A percentile compares a stretch with the other conserved stretches of the same genome.
These are phyloP conservation scores for Turnix velox DNA, from an alignment of 2,113 vertebrate genomes.

Conservation along the genomic window DNA sequence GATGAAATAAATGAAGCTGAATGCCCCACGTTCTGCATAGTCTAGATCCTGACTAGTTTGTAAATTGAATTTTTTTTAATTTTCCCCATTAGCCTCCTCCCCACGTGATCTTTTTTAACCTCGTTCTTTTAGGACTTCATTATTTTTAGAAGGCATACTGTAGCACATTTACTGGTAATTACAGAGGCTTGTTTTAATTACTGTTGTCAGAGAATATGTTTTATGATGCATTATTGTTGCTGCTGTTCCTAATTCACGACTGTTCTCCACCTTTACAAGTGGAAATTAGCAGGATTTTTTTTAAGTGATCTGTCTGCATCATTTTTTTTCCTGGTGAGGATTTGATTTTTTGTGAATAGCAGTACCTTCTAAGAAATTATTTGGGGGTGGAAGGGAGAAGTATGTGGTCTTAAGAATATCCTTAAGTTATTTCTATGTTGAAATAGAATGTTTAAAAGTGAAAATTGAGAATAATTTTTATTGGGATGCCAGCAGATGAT, in stretches of 20 bases:
- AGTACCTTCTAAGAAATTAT: background rate
- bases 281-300: background rate
- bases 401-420: background rate
- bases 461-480: background rate
- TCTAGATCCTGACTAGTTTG: background rate
- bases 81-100: background rate
- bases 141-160: constrained; percentile 26
- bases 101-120: background rate
- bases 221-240: background rate
- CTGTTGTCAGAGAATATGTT: background rate
- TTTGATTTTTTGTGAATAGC: background rate
- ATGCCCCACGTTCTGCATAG: background rate
- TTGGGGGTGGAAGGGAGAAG: background rate
- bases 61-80: background rate
- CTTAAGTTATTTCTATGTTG: background rate
- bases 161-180: constrained; percentile 37
- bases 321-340: background rate
- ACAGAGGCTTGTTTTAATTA: constrained; percentile 56
- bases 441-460: background rate
- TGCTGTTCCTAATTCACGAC: background rate
- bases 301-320: background rate
- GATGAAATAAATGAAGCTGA: background rate
- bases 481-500: accelerated
- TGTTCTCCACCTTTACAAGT: constrained; percentile 3
- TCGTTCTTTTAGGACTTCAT: constrained; percentile 31